phyloP scores from a whole-genome alignment of 2,797 vertebrate species.

The Eulemur rubriventer region DNA sequence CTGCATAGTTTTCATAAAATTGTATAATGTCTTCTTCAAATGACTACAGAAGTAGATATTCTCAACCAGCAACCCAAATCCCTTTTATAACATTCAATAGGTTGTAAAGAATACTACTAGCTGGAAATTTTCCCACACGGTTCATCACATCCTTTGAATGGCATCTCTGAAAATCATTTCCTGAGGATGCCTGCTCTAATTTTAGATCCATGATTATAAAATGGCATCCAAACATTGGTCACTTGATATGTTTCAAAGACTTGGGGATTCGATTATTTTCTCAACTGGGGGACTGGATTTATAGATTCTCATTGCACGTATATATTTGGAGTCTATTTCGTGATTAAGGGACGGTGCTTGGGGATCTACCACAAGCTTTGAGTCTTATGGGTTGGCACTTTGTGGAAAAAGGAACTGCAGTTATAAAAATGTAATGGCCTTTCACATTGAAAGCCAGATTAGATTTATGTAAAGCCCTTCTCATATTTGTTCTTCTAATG shows the following conservation, averaged over 20 bases:
- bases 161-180: constrained; percentile 9
- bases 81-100: background rate
- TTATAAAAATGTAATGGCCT: background rate
- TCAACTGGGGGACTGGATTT: background rate
- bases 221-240: background rate
- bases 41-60: background rate
- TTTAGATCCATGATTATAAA: background rate
- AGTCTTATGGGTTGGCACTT: background rate
- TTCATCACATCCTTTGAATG: background rate
- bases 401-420: background rate
- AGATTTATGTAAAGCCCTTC: constrained; percentile 18
- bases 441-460: background rate
- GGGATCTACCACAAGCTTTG: background rate
- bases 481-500: constrained; percentile 50
- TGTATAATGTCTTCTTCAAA: background rate
- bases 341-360: background rate
- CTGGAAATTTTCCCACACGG: background rate
- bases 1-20: background rate
- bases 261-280: background rate
- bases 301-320: background rate
- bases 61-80: background rate
- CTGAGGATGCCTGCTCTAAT: background rate
- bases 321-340: background rate
- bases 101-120: background rate
- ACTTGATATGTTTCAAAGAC: background rate